A percentile compares a stretch with the other conserved stretches of the same genome.
Evolutionary conservation across 2,888 invertebrate genomes (phyloP).

Genomic region (Parnassius orleans): DNA sequence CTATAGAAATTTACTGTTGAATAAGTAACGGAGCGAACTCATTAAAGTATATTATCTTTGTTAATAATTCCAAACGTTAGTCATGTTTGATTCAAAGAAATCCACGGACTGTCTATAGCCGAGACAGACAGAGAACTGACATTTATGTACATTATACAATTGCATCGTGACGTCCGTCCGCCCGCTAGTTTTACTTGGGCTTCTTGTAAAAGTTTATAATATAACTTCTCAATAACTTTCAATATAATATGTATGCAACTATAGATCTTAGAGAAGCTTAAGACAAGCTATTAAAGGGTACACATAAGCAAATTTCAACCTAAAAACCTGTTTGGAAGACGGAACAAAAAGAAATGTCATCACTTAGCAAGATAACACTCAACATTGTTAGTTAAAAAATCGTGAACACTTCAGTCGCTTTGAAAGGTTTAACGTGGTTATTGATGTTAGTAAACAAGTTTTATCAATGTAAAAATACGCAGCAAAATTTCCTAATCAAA

Average conservation of each 20-base stretch:
- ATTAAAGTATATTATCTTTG: slow-evolving; percentile 24
- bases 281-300: slow-evolving; percentile 18
- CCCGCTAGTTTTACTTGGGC: slow-evolving; percentile 52
- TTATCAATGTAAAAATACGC: slow-evolving; percentile 43
- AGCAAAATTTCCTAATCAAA: slow-evolving; percentile 28
- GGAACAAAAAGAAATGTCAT: slow-evolving; percentile 43
- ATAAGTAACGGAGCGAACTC: slow-evolving; percentile 40
- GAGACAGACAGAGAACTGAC: slow-evolving; percentile 31
- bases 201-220: slow-evolving; percentile 46
- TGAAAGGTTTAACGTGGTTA: slow-evolving; percentile 50
- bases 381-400: slow-evolving; percentile 42
- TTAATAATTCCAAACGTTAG: slow-evolving; percentile 38
- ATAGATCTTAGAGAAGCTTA: slow-evolving; percentile 20
- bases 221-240: slow-evolving; percentile 23
- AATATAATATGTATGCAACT: slow-evolving; percentile 26
- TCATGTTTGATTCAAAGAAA: slow-evolving; percentile 49
- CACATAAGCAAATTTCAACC: slow-evolving; percentile 12
- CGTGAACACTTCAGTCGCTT: slow-evolving; percentile 50
- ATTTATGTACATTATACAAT: slow-evolving; percentile 60
- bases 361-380: slow-evolving; percentile 64
- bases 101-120: slow-evolving; percentile 41
- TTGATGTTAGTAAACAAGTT: slow-evolving; percentile 41
- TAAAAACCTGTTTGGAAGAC: slow-evolving; percentile 24
- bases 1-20: slow-evolving; percentile 31
- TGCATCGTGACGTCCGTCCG: slow-evolving; percentile 57